These are phyloP conservation scores for Yponomeuta sedellus DNA, from an alignment of 2,888 invertebrate genomes.

Conservation along the genomic window DNA sequence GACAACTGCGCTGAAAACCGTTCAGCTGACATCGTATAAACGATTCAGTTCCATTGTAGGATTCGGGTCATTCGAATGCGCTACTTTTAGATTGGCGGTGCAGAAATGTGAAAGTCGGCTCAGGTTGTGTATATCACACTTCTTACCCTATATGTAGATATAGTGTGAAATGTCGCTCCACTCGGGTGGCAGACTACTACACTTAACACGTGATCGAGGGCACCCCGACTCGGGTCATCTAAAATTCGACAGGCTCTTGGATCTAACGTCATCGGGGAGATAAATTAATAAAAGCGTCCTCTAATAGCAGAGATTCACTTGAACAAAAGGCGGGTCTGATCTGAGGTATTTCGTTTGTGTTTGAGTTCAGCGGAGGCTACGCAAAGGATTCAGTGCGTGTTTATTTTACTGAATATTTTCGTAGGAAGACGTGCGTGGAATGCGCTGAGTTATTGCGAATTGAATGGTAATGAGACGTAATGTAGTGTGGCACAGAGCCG, in stretches of 20 bases:
- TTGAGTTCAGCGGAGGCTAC: too few relatives aligned
- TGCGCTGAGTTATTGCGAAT: neutral
- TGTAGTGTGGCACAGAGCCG: too few relatives aligned
- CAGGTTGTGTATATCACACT: neutral
- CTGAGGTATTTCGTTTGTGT: neutral
- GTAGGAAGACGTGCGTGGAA: neutral
- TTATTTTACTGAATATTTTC: neutral
- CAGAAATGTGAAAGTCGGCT: too few relatives aligned
- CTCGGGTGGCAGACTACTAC: neutral
- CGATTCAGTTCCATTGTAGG: slow-evolving; percentile 1
- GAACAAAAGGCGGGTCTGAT: neutral
- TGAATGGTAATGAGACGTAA: neutral
- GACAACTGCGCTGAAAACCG: neutral
- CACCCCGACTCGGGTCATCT: neutral
- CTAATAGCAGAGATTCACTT: neutral
- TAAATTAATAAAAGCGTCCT: neutral
- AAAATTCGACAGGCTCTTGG: neutral
- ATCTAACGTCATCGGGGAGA: neutral
- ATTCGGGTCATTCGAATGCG: neutral
- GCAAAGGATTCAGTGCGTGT: neutral
- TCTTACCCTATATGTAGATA: neutral
- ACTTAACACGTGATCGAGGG: neutral
- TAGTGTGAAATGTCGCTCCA: neutral
- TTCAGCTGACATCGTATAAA: neutral
- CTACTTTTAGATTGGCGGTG: neutral